These are phyloP conservation scores for Spinibarbus caldwelli DNA, from an alignment of 2,797 vertebrate species.

Conservation along the genomic window DNA sequence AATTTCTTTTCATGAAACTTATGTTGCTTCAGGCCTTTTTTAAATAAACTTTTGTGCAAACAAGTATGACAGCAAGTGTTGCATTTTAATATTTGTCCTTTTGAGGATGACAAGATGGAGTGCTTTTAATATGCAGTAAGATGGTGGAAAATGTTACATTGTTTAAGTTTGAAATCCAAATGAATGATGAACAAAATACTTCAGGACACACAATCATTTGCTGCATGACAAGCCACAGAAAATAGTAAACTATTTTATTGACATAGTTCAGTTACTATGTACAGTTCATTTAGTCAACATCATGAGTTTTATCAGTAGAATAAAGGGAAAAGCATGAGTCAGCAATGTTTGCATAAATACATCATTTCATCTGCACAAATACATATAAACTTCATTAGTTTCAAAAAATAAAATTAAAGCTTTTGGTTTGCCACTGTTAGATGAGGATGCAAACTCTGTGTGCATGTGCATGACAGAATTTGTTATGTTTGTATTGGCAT, in stretches of 20 bases:
- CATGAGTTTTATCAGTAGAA: constrained; percentile 65
- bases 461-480: constrained; percentile 17
- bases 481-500: constrained; percentile 15
- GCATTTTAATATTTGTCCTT: constrained; percentile 9
- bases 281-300: constrained; percentile 75
- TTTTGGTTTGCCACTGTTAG: constrained; percentile 2
- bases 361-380: constrained; percentile 36
- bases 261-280: constrained; percentile 82
- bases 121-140: background rate
- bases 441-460: constrained; percentile 10
- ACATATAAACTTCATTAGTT: constrained; percentile 20
- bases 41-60: constrained; percentile 34
- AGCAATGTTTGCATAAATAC: constrained; percentile 57
- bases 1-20: constrained; percentile 31
- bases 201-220: constrained; percentile 76
- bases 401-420: constrained; percentile 9
- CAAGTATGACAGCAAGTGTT: background rate
- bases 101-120: background rate
- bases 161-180: background rate
- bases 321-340: constrained; percentile 38
- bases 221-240: constrained; percentile 81
- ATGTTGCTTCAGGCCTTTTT: constrained; percentile 35
- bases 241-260: constrained; percentile 90
- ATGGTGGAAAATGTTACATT: background rate
- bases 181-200: constrained; percentile 69